These are phyloP conservation scores for Amphipoea lucens DNA, from an alignment of 2,888 invertebrate species.

Conservation along the genomic window DNA sequence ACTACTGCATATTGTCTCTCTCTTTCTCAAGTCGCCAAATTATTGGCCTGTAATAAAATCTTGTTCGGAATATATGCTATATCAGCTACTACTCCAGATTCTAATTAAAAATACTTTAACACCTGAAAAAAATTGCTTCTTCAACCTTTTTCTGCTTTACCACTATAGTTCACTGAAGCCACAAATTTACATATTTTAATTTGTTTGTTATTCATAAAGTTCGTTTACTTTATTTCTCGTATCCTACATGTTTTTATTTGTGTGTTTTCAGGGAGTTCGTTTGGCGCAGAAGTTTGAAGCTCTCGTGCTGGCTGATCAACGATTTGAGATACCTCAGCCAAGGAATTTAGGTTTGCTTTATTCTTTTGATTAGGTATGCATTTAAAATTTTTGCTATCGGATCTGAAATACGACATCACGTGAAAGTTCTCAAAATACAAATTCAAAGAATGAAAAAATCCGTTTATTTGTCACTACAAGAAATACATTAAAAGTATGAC, in stretches of 20 bases:
- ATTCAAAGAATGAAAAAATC: too few species aligned
- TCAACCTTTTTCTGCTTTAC: not conserved
- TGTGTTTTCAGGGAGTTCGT: conserved; percentile 93
- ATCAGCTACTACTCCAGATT: not conserved
- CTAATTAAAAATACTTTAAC: not conserved
- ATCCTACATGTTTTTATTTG: not conserved
- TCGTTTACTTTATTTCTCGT: not conserved
- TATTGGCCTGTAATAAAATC: not conserved
- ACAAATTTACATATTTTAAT: conserved; percentile 23
- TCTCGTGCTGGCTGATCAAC: conserved; percentile 94
- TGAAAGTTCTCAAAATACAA: too few species aligned
- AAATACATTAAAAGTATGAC: too few species aligned
- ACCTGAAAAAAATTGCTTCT: not conserved
- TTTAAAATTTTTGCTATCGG: not conserved
- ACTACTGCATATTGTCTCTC: too few species aligned
- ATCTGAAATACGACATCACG: too few species aligned
- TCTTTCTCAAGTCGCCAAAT: too few species aligned
- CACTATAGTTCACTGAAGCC: not conserved
- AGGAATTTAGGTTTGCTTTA: conserved; percentile 92
- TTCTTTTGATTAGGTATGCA: not conserved
- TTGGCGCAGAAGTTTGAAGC: conserved; percentile 97
- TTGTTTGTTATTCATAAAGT: conserved; percentile 17
- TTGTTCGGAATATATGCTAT: not conserved
- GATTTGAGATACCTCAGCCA: conserved; percentile 97
- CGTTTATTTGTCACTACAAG: too few species aligned